Conservation (phyloP, 2,113 vertebrate species). For the Sterna hirundo region DNA sequence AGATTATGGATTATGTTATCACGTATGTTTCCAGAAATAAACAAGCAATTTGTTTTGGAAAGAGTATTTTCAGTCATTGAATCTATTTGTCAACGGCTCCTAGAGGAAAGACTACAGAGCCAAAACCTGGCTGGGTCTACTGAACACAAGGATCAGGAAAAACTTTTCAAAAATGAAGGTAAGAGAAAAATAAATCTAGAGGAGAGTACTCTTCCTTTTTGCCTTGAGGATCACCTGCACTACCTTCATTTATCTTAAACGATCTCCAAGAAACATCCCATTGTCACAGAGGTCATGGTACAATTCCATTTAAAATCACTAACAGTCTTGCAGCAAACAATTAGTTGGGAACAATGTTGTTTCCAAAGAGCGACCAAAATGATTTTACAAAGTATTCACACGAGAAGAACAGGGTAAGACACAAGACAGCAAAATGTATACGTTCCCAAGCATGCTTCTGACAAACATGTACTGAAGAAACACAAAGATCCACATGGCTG, state of each 20-base stretch:
- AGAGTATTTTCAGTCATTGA: not conserved
- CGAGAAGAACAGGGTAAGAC: not conserved
- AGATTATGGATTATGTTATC: not conserved
- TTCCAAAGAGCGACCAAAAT: not conserved
- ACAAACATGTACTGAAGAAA: not conserved
- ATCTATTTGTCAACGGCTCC: not conserved
- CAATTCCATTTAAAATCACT: not conserved
- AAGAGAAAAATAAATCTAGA: not conserved
- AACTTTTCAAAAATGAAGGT: not conserved
- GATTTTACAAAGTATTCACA: not conserved
- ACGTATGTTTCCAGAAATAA: not conserved
- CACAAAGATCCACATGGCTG: not conserved
- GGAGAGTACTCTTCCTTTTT: not conserved
- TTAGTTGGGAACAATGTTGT: not conserved
- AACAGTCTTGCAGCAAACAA: not conserved
- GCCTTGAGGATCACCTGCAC: not conserved
- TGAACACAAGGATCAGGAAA: not conserved
- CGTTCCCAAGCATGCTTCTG: not conserved
- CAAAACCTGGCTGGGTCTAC: not conserved
- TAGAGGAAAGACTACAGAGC: not conserved
- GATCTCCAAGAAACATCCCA: not conserved
- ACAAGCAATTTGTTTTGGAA: not conserved
- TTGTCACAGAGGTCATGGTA: not conserved
- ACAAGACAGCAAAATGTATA: not conserved
- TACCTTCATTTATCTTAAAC: accelerated